Percentiles rank a stretch among this genome's conserved stretches.
These are phyloP conservation scores for Bombus impatiens DNA, from an alignment of 1,140 invertebrate species.

Conservation along the genomic window DNA sequence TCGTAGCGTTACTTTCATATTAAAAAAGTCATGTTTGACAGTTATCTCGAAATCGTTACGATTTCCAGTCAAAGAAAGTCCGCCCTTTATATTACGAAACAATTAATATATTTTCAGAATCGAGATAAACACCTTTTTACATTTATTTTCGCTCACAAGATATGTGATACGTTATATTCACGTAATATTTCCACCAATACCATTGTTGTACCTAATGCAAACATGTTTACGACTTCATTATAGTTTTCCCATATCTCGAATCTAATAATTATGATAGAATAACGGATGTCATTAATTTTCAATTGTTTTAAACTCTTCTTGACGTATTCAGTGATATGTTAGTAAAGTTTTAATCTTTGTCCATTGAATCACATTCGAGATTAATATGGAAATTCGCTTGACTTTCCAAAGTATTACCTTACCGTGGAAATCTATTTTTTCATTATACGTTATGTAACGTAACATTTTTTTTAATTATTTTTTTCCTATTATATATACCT, in stretches of 20 bases:
- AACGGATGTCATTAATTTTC: slow-evolving; percentile 21
- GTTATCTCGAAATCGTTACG: slow-evolving; percentile 33
- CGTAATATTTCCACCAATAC: slow-evolving; percentile 26
- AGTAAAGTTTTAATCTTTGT: not conserved
- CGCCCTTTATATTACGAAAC: not conserved
- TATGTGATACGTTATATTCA: slow-evolving; percentile 13
- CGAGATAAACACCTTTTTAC: not conserved
- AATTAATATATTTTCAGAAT: not conserved
- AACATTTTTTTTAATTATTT: not conserved
- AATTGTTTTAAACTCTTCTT: slow-evolving; percentile 10
- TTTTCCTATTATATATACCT: slow-evolving; percentile 9
- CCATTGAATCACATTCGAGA: not conserved
- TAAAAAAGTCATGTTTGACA: slow-evolving; percentile 49
- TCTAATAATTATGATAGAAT: slow-evolving; percentile 26
- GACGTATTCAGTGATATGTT: not conserved
- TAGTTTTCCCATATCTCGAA: not conserved
- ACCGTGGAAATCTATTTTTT: not conserved
- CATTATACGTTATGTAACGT: slow-evolving; percentile 26
- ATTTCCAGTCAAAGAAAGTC: slow-evolving; percentile 17
- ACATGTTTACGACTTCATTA: slow-evolving; percentile 36
- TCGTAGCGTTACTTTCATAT: slow-evolving; percentile 31
- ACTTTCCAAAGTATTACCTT: slow-evolving; percentile 4
- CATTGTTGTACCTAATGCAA: slow-evolving; percentile 39
- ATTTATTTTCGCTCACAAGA: not conserved
- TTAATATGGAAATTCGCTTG: not conserved